Evolutionary conservation across 2,888 invertebrate species (phyloP), one percentile per base, ranked within the genome.

Genomic region (Orthonevra nobilis): DNA sequence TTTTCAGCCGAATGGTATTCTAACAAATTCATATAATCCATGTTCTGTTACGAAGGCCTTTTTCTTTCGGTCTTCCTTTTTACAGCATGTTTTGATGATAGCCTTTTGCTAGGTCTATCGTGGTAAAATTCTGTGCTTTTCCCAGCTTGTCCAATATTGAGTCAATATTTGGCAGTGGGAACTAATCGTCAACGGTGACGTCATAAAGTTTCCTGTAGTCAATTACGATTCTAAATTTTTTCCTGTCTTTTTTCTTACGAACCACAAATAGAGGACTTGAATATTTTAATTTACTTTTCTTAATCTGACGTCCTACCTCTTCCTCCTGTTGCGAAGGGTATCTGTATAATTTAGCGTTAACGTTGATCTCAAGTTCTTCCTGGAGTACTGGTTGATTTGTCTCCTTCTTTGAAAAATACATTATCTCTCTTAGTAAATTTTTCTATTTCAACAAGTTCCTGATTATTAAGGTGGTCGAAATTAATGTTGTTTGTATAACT

Each of bases 21-120:
- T 66, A 7, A 61, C n/a, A n/a, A n/a, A n/a, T n/a, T n/a, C n/a
- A n/a, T n/a, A n/a, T n/a, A n/a, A n/a, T n/a, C n/a, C n/a, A 17
- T 63, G 40, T 12, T 81, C 54, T 9, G 82, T 83, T 1, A 69
- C 82, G 61, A 87, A 86, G 0, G 84, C 84, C 0, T 85, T 86
- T 66, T 85, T 86, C 3, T 44, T 36, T 17, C 63, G 52, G 48
- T 84, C 23, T 26, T 54, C 23, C 28, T 26, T 3, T n/a, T n/a
- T n/a, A n/a, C n/a, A n/a, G n/a, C n/a, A n/a, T n/a, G n/a, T n/a
- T 36, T 12, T 7, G 46, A 5, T 60, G 60, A 19, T 38, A 56
- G 4, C 40, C 40, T n/a, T n/a, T n/a, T n/a, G n/a, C n/a, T n/a
- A n/a, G n/a, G n/a, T n/a, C n/a, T n/a, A n/a, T n/a, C n/a, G 38